Conservation (phyloP, 2,797 vertebrate genomes). For the Rhinogobio ventralis region DNA sequence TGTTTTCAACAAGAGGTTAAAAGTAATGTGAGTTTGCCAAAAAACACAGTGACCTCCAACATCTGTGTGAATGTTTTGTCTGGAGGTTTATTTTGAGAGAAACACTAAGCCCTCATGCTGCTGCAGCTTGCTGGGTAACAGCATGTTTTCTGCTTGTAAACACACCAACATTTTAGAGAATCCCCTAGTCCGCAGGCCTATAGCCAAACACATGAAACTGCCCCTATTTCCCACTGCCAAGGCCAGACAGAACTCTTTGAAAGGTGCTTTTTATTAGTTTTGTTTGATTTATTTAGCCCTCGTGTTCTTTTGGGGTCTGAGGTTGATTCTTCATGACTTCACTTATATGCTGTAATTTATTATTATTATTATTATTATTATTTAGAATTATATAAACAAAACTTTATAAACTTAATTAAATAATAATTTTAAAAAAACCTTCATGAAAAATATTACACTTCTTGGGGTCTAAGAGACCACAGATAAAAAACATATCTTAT, state of each 20-base stretch:
- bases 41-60: conserved; percentile 25
- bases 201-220: conserved; percentile 5
- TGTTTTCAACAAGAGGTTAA: background rate
- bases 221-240: background rate
- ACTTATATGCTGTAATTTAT: background rate
- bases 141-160: conserved; percentile 37
- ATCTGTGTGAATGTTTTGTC: conserved; percentile 14
- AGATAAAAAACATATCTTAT: no score
- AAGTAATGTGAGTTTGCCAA: background rate
- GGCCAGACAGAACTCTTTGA: background rate
- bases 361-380: background rate
- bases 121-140: conserved; percentile 15
- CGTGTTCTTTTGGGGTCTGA: background rate
- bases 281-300: conserved; percentile 10
- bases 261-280: background rate
- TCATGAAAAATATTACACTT: no score
- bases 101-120: background rate
- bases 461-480: no score
- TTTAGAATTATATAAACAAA: background rate
- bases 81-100: conserved; percentile 1
- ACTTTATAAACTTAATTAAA: background rate
- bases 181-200: conserved; percentile 5
- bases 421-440: no score
- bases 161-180: conserved; percentile 20
- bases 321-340: background rate